A percentile compares a stretch with the other conserved stretches of the same genome.
These are phyloP conservation scores for Ctenosaura bakeri DNA, from an alignment of 2,797 vertebrate species.

Conservation along the genomic window DNA sequence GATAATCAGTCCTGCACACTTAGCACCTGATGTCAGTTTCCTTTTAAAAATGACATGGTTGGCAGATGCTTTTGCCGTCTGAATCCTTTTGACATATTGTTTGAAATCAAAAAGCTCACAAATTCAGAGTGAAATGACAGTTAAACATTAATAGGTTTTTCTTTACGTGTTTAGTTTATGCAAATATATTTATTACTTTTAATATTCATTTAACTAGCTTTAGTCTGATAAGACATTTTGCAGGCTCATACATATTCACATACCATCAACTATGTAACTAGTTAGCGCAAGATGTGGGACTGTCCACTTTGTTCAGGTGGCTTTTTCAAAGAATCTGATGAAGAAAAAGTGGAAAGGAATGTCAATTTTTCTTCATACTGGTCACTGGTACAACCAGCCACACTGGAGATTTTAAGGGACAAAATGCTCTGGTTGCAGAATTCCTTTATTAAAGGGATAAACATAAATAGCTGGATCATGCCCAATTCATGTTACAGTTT, in stretches of 20 bases:
- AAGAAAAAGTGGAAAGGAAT: not conserved
- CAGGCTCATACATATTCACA: not conserved
- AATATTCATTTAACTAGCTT: conserved; percentile 35
- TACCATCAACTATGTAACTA: not conserved
- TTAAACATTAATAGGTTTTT: conserved; percentile 27
- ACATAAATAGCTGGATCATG: not conserved
- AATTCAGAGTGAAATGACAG: not conserved
- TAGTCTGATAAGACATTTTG: conserved; percentile 24
- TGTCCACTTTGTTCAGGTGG: not conserved
- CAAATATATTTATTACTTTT: not conserved
- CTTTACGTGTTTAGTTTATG: not conserved
- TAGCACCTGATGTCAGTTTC: conserved; percentile 30
- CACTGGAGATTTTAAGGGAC: not conserved
- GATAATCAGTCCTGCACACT: conserved; percentile 13
- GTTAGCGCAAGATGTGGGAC: not conserved
- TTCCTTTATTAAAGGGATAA: not conserved
- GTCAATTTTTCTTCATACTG: not conserved
- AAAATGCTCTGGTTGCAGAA: not conserved
- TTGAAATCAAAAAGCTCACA: not conserved
- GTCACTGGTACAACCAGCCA: too few relatives aligned
- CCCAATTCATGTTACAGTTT: not conserved
- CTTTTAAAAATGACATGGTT: conserved; percentile 16
- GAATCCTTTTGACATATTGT: conserved; percentile 11
- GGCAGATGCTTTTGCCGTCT: not conserved
- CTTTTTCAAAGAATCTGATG: not conserved